A percentile compares a stretch with the other conserved stretches of the same genome.
phyloP scores from a whole-genome alignment of 2,888 invertebrate genomes.

The Lingula anatina region DNA sequence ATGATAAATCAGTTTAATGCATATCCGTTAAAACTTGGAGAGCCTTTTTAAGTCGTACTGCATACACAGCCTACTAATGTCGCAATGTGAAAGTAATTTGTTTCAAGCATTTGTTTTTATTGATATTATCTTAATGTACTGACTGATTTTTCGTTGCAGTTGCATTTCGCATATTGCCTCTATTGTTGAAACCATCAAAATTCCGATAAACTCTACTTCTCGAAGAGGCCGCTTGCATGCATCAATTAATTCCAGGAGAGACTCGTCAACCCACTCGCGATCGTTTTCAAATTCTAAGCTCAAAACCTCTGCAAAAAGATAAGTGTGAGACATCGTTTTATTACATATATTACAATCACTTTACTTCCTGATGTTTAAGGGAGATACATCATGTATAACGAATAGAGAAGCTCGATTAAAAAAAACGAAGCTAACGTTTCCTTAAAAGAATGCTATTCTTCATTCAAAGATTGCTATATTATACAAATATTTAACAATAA shows the following conservation, averaged over 20 bases:
- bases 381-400: constrained; percentile 16
- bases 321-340: neutral
- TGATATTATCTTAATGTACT: constrained; percentile 4
- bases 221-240: constrained; percentile 20
- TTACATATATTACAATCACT: neutral
- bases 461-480: too few species aligned
- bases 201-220: constrained; percentile 24
- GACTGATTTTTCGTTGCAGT: constrained; percentile 24
- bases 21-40: too few species aligned
- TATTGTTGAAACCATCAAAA: constrained; percentile 20
- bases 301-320: constrained; percentile 4
- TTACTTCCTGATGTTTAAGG: too few species aligned
- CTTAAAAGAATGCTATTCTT: too few species aligned
- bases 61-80: too few species aligned
- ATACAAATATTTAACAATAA: too few species aligned
- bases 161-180: constrained; percentile 22
- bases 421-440: neutral
- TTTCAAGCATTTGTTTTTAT: constrained; percentile 10
- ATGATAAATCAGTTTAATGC: too few species aligned
- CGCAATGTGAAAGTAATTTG: constrained; percentile 1
- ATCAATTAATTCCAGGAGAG: constrained; percentile 16
- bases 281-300: constrained; percentile 29
- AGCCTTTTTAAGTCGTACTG: too few species aligned
- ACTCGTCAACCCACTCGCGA: constrained; percentile 23
- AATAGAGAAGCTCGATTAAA: neutral